Evolutionary conservation across 37 sponge, comb jelly and placozoan genomes (phyloP).

Genomic region (Mnemiopsis leidyi): DNA sequence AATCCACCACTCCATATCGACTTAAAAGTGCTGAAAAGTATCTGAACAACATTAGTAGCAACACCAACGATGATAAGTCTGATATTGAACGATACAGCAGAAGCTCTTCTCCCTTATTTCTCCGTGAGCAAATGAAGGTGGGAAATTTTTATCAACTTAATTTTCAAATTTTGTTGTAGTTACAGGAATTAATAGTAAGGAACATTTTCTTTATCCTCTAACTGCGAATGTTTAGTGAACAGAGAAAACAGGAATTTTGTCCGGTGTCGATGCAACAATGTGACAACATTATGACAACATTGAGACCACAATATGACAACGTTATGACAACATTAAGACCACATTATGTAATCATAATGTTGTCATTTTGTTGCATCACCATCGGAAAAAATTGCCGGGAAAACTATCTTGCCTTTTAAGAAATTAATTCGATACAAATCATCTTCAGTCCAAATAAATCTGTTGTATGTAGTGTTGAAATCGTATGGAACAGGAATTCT

Average conservation of each 20-base stretch:
- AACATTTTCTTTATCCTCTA: background rate
- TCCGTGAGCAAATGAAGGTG: constrained; percentile 50
- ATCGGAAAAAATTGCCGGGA: too few relatives aligned
- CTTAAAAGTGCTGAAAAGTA: constrained; percentile 65
- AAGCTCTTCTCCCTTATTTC: constrained; percentile 37
- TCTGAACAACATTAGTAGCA: constrained; percentile 32
- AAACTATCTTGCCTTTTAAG: too few relatives aligned
- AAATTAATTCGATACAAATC: too few relatives aligned
- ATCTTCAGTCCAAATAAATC: background rate
- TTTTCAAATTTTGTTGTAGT: background rate
- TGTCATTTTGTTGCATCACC: too few relatives aligned
- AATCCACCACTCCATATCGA: constrained; percentile 26
- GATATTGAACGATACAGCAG: constrained; percentile 45
- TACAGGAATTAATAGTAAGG: background rate
- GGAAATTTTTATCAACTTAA: background rate
- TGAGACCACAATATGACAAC: too few relatives aligned
- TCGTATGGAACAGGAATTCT: too few relatives aligned
- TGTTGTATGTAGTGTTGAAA: too few relatives aligned
- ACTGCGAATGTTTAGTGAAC: background rate
- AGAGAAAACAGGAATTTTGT: too few relatives aligned
- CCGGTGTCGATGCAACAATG: too few relatives aligned
- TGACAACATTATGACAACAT: too few relatives aligned
- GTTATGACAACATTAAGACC: too few relatives aligned
- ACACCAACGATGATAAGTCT: background rate
- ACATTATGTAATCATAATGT: too few relatives aligned